Conservation (phyloP, 2,113 vertebrate genomes). For the Charina bottae region DNA sequence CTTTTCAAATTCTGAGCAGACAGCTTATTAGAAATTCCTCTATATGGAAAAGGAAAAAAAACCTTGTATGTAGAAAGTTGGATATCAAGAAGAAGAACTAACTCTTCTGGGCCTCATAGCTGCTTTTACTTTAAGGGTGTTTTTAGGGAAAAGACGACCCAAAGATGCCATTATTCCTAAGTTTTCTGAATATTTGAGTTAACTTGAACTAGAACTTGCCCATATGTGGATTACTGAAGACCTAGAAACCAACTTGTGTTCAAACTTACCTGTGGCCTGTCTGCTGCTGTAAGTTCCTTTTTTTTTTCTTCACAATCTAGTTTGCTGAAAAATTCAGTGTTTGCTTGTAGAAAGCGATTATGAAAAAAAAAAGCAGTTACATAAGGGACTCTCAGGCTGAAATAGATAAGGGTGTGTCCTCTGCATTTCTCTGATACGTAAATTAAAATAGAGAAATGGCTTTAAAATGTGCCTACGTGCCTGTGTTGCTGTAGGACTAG, state of each 20-base stretch:
- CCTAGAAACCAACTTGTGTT: not conserved
- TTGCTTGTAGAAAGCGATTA: not conserved
- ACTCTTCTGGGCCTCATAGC: no score
- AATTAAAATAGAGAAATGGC: rapidly evolving
- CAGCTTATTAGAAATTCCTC: not conserved
- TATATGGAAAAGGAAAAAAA: not conserved
- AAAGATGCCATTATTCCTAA: not conserved
- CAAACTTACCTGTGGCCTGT: no score
- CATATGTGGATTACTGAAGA: no score
- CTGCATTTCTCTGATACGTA: not conserved
- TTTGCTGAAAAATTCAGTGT: not conserved
- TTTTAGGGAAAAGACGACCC: not conserved
- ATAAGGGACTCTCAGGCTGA: not conserved
- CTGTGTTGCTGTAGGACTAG: rapidly evolving
- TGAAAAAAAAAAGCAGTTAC: not conserved
- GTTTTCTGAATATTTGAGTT: not conserved
- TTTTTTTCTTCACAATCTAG: not conserved
- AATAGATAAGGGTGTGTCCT: not conserved
- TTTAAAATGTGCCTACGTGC: not conserved
- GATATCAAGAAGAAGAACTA: not conserved
- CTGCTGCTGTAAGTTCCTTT: not conserved
- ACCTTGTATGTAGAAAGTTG: not conserved
- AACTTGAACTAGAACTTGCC: not conserved
- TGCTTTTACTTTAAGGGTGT: not conserved
- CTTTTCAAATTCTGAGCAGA: not conserved